Percentiles rank a stretch among this genome's conserved stretches.
These are phyloP conservation scores for Batillaria attramentaria DNA, from an alignment of 1,140 invertebrate species.

Conservation along the genomic window DNA sequence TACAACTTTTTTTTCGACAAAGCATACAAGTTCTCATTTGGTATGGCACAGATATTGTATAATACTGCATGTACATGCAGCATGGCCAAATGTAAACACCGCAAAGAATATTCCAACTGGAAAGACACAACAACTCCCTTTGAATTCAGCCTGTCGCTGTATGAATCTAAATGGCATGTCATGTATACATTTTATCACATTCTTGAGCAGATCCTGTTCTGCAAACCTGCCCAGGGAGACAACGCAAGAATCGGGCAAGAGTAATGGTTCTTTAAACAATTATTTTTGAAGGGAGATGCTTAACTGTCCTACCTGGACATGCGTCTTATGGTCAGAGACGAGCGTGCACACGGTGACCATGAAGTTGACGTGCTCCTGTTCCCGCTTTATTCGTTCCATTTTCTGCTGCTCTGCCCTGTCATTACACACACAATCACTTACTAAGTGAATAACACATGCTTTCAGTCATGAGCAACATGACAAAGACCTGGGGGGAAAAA, in stretches of 20 bases:
- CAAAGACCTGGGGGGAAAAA: too few relatives aligned
- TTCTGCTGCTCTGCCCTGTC: constrained; percentile 7
- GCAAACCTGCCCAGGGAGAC: not conserved
- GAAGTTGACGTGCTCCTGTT: constrained; percentile 15
- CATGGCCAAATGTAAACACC: too few relatives aligned
- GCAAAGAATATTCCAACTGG: too few relatives aligned
- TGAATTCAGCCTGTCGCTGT: too few relatives aligned
- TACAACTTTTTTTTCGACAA: too few relatives aligned
- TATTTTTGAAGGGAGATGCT: not conserved
- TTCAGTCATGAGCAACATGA: not conserved
- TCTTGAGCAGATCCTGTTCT: not conserved
- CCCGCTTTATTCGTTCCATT: not conserved
- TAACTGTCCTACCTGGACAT: not conserved
- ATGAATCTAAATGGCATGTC: not conserved
- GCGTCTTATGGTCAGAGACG: constrained; percentile 5
- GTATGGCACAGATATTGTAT: too few relatives aligned
- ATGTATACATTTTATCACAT: not conserved
- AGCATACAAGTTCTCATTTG: too few relatives aligned
- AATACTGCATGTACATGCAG: too few relatives aligned
- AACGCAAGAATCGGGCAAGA: not conserved
- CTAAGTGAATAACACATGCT: too few relatives aligned
- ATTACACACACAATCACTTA: not conserved
- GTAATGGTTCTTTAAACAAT: not conserved
- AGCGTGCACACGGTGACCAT: not conserved
- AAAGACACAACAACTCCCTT: too few relatives aligned